phyloP scores from a whole-genome alignment of 2,888 invertebrate genomes.

The Erebia palarica region DNA sequence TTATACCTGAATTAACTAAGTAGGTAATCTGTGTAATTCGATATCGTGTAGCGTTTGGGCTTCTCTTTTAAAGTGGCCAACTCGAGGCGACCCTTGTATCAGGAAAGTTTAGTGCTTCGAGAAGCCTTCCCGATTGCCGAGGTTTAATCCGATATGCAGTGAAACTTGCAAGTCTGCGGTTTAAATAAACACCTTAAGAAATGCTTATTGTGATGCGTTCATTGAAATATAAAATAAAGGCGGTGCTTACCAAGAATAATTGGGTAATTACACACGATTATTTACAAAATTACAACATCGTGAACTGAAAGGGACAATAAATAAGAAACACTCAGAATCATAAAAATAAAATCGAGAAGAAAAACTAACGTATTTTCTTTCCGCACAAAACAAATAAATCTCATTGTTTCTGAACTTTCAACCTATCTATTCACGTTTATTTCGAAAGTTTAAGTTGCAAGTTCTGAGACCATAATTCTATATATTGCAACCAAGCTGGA shows the following conservation, averaged over 20 bases:
- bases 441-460: neutral
- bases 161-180: slow-evolving; percentile 32
- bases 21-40: slow-evolving; percentile 49
- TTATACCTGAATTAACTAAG: slow-evolving; percentile 41
- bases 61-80: slow-evolving; percentile 56
- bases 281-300: neutral
- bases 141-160: slow-evolving; percentile 53
- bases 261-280: neutral
- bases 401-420: neutral
- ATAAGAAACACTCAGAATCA: neutral
- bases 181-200: slow-evolving; percentile 11
- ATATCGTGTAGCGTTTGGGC: slow-evolving; percentile 54
- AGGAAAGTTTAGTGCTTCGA: slow-evolving; percentile 63
- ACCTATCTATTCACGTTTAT: slow-evolving; percentile 1
- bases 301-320: neutral
- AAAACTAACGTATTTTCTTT: neutral
- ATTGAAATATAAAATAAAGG: no score
- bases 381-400: slow-evolving; percentile 1
- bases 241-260: neutral
- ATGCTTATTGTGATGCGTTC: neutral
- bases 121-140: slow-evolving; percentile 67
- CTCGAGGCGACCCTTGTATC: slow-evolving; percentile 47
- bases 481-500: neutral
- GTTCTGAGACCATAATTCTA: neutral
- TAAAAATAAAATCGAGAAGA: neutral